Percentiles rank a stretch among this genome's conserved stretches.
These are phyloP conservation scores for Lepilemur septentrionalis DNA, from an alignment of 2,797 vertebrate species.

Conservation along the genomic window DNA sequence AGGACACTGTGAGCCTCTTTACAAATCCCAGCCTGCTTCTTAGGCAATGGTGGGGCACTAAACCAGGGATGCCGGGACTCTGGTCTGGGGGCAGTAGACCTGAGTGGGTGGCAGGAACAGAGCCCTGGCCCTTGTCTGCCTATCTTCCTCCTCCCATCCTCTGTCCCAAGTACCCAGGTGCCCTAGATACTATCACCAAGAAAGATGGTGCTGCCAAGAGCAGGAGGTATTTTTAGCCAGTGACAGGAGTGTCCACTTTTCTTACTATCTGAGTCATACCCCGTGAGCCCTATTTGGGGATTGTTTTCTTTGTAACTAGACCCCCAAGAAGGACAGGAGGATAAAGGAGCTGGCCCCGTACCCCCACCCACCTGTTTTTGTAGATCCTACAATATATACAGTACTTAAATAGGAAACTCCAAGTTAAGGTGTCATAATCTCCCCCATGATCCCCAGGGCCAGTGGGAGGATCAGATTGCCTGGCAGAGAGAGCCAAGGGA, in stretches of 20 bases:
- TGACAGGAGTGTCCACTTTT: constrained; percentile 60
- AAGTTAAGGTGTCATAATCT: neutral
- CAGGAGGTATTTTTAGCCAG: constrained; percentile 78
- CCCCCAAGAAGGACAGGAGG: neutral
- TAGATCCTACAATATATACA: neutral
- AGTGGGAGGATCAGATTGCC: neutral
- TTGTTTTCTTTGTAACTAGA: constrained; percentile 70
- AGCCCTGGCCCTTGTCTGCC: neutral
- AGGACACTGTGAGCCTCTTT: neutral
- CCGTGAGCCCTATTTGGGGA: constrained; percentile 53
- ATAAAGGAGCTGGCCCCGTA: neutral
- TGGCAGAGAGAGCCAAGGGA: neutral
- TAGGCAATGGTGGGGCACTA: neutral
- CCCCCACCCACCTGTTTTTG: neutral
- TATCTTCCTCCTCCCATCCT: neutral
- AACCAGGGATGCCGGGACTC: neutral
- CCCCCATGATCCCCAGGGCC: neutral
- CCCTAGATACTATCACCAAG: neutral
- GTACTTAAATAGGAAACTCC: neutral
- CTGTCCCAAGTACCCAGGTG: constrained; percentile 7
- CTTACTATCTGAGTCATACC: constrained; percentile 69
- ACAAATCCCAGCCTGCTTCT: neutral
- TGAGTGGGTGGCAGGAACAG: neutral
- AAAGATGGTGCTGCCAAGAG: constrained; percentile 31
- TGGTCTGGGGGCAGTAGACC: neutral